Evolutionary conservation across 2,888 invertebrate genomes (phyloP), one percentile per base, ranked within the genome.

Genomic region (Drosophila borealis): DNA sequence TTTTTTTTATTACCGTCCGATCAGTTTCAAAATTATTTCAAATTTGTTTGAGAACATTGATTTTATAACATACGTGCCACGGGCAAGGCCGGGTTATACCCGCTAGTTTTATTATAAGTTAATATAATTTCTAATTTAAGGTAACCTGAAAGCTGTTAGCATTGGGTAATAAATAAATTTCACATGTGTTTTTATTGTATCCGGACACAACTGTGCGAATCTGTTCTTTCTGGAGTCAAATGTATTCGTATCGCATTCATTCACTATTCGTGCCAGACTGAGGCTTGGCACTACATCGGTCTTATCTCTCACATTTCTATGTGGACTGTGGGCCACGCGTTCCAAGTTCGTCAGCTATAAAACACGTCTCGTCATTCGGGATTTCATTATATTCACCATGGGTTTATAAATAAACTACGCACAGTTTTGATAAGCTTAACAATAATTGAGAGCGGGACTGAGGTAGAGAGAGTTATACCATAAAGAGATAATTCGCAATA

Each of bases 351-450:
- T 33, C 60, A 33, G 17, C 42, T 29, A 25, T 34, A 10, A 5
- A 42, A 57, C 63, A n/a, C 41, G 60, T 37, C 69, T 67, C 78
- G 72, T 82, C 59, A 53, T 14, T 17, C 17, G 36, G 10, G 33
- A 11, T 44, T 45, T 17, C 29, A 45, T 45, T 34, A 64, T 21
- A 45, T 3, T 9, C 5, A 10, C n/a, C 48, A 37, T 39, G 19
- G 11, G 48, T 62, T 66, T 70, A 76, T 48, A 80, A 80, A 80
- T 74, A 81, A 57, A 54, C 55, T 11, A 63, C 48, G 34, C 71
- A 55, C 29, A 13, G 14, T 10, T 34, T 14, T 42, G 1, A 34
- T 48, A 46, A 5, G 14, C 11, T 34, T 4, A 45, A 14, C 11
- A 36, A 45, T 19, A 44, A 34, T 34, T 4, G 5, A 36, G 17